These are phyloP conservation scores for Augiades crinisus DNA, from an alignment of 2,888 invertebrate species.

Conservation along the genomic window DNA sequence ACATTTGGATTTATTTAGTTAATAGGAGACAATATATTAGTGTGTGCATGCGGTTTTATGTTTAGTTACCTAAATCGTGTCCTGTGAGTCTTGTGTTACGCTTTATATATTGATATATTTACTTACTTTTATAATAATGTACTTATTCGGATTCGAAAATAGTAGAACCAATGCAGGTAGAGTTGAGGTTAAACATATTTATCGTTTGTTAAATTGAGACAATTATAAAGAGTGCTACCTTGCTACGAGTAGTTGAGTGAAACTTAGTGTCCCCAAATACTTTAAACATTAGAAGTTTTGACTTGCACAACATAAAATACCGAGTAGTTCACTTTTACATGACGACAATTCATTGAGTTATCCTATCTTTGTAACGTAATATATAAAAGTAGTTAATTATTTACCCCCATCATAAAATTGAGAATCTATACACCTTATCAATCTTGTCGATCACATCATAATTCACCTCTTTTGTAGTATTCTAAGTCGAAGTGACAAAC, in stretches of 20 bases:
- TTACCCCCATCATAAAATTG: too few relatives aligned
- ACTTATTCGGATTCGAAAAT: slow-evolving; percentile 22
- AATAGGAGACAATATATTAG: slow-evolving; percentile 38
- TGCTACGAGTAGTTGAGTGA: slow-evolving; percentile 14
- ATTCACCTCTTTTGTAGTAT: not conserved
- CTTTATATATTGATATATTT: slow-evolving; percentile 58
- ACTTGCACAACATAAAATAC: not conserved
- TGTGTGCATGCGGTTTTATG: slow-evolving; percentile 49
- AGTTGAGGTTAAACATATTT: slow-evolving; percentile 12
- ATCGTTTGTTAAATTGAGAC: not conserved
- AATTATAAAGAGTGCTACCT: slow-evolving; percentile 1
- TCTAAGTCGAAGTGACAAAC: not conserved
- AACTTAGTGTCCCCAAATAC: not conserved
- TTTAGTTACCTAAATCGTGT: slow-evolving; percentile 70
- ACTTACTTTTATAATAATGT: slow-evolving; percentile 32
- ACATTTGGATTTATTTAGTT: slow-evolving; percentile 34
- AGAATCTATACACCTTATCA: not conserved
- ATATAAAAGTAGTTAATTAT: too few relatives aligned
- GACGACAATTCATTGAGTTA: too few relatives aligned
- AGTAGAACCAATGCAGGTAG: slow-evolving; percentile 39
- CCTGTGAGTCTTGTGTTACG: slow-evolving; percentile 83
- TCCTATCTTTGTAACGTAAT: too few relatives aligned
- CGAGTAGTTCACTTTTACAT: slow-evolving; percentile 1
- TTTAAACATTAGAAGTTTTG: slow-evolving; percentile 4
- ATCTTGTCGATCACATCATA: not conserved